These are phyloP conservation scores for Vombatus ursinus DNA, from an alignment of 2,113 vertebrate genomes.

Conservation along the genomic window DNA sequence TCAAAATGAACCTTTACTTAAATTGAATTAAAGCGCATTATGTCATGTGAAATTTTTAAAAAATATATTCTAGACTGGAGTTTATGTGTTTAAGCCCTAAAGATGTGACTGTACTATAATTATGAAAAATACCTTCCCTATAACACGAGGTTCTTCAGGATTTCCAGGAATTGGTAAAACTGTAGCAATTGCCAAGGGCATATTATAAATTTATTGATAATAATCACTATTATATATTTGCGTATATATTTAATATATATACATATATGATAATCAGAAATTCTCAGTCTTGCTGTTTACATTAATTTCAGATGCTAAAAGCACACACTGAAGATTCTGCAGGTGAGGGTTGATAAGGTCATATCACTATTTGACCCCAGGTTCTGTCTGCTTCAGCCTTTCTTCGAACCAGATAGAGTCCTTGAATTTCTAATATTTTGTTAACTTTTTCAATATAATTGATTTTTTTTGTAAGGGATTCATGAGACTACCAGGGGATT, in stretches of 20 bases:
- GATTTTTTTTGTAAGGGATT: background rate
- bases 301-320: background rate
- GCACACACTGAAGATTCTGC: background rate
- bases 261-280: background rate
- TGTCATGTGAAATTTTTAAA: background rate
- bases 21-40: background rate
- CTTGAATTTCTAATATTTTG: background rate
- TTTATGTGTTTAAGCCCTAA: background rate
- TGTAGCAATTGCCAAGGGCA: too few species aligned
- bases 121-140: background rate
- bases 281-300: background rate
- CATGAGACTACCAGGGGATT: background rate
- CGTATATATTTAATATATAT: too few species aligned
- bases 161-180: background rate
- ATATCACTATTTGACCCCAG: background rate
- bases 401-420: background rate
- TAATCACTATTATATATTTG: too few species aligned
- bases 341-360: background rate
- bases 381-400: background rate
- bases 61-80: too few species aligned
- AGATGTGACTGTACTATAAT: background rate
- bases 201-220: too few species aligned
- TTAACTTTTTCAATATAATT: background rate
- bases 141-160: background rate
- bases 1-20: too few species aligned